A percentile compares a stretch with the other conserved stretches of the same genome.
Evolutionary conservation across 2,797 vertebrate species (phyloP).

Genomic region (Bradypodion ventrale): DNA sequence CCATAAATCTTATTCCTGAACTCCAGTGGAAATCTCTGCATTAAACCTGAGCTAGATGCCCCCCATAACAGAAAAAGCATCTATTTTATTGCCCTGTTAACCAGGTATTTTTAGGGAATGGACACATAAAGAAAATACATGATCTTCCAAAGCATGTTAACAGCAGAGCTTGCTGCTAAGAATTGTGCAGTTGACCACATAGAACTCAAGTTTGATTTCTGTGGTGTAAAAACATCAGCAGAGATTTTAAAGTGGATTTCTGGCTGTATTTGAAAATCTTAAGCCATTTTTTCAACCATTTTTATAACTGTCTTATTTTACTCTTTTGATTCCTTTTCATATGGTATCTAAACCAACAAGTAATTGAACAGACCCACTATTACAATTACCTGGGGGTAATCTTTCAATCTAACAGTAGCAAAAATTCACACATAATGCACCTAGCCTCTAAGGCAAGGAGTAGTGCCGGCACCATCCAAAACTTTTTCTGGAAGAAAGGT

Average conservation of each 20-base stretch:
- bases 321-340: constrained; percentile 16
- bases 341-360: too few species aligned
- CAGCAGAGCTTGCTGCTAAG: constrained; percentile 22
- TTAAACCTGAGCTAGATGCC: neutral
- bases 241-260: constrained; percentile 41
- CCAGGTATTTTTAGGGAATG: constrained; percentile 35
- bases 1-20: neutral
- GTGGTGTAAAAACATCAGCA: constrained; percentile 16
- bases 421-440: too few species aligned
- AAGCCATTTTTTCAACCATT: constrained; percentile 46
- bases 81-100: constrained; percentile 12
- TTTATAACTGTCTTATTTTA: constrained; percentile 45
- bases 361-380: too few species aligned
- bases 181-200: constrained; percentile 33
- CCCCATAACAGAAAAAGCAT: neutral
- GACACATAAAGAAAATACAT: constrained; percentile 24
- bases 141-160: constrained; percentile 3
- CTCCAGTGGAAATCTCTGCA: neutral
- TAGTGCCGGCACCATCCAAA: too few species aligned
- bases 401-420: too few species aligned
- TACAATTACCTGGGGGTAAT: too few species aligned
- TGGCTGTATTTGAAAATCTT: neutral
- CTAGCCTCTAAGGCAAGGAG: too few species aligned
- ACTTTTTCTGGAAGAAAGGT: too few species aligned
- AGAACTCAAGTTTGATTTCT: constrained; percentile 30